Evolutionary conservation across 1,140 invertebrate genomes (phyloP).

Genomic region (Spodoptera frugiperda): DNA sequence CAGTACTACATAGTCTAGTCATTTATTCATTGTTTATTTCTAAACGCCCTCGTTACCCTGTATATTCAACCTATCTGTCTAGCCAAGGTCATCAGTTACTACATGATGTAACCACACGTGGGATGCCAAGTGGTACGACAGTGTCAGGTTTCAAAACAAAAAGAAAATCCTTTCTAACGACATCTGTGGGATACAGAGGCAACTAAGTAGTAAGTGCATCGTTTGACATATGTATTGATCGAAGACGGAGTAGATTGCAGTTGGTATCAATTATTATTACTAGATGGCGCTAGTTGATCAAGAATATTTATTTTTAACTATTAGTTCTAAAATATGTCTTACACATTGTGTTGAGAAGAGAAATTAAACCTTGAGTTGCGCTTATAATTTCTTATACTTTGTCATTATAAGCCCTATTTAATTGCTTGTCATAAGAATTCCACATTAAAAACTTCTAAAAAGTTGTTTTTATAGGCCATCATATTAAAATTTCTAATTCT

Average conservation of each 20-base stretch:
- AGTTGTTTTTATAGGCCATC: no score
- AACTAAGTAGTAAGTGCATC: constrained; percentile 26
- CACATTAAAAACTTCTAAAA: no score
- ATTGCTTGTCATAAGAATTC: no score
- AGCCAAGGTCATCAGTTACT: constrained; percentile 38
- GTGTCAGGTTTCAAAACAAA: constrained; percentile 39
- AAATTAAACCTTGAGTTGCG: no score
- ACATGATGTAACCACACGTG: constrained; percentile 44
- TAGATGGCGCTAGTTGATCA: constrained; percentile 47
- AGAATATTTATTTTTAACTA: background rate
- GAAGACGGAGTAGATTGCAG: background rate
- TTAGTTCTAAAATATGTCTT: background rate
- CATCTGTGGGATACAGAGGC: constrained; percentile 18
- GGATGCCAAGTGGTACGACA: constrained; percentile 41
- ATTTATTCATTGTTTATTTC: constrained; percentile 32
- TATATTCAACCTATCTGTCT: constrained; percentile 28
- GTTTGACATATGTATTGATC: constrained; percentile 22
- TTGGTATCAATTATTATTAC: background rate
- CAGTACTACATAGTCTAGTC: no score
- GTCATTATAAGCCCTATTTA: no score
- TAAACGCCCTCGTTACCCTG: constrained; percentile 16
- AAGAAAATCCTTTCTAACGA: constrained; percentile 13
- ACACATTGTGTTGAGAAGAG: background rate
- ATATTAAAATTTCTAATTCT: no score
- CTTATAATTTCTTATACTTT: no score